These are phyloP conservation scores for Ispidina lecontei DNA, from an alignment of 2,797 vertebrate species.

Conservation along the genomic window DNA sequence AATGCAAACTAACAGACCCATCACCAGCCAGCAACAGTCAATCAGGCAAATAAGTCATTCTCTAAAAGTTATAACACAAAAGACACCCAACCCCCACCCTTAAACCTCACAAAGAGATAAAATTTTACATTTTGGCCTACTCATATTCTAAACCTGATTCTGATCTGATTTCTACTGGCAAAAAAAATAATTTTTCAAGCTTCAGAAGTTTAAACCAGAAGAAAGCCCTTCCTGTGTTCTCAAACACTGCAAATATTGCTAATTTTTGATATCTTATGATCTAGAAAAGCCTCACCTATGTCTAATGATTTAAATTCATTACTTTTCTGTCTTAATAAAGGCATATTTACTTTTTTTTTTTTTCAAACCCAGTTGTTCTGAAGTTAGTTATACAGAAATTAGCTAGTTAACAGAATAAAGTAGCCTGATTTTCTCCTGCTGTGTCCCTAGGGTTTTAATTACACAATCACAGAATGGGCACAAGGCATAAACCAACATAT, in stretches of 20 bases:
- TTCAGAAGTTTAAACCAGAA: background rate
- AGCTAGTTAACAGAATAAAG: slow-evolving; percentile 21
- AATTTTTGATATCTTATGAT: background rate
- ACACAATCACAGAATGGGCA: background rate
- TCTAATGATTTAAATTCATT: slow-evolving; percentile 50
- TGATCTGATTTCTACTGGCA: slow-evolving; percentile 2
- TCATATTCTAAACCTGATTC: background rate
- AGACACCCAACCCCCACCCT: accelerated
- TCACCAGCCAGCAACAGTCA: background rate
- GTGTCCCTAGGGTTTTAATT: background rate
- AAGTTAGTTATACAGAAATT: slow-evolving; percentile 45
- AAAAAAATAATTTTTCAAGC: background rate
- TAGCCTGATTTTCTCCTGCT: background rate
- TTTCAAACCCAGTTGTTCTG: background rate
- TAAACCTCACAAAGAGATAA: background rate
- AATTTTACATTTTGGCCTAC: background rate
- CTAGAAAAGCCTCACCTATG: background rate
- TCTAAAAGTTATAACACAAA: background rate
- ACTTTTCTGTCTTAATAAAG: slow-evolving; percentile 54
- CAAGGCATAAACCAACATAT: background rate
- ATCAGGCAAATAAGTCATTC: background rate
- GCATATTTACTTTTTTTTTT: background rate
- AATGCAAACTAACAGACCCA: background rate
- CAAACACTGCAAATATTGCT: background rate
- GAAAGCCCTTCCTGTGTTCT: background rate